These are phyloP conservation scores for Aradophagus sp. DNA, from an alignment of 1,140 invertebrate genomes.

Conservation along the genomic window DNA sequence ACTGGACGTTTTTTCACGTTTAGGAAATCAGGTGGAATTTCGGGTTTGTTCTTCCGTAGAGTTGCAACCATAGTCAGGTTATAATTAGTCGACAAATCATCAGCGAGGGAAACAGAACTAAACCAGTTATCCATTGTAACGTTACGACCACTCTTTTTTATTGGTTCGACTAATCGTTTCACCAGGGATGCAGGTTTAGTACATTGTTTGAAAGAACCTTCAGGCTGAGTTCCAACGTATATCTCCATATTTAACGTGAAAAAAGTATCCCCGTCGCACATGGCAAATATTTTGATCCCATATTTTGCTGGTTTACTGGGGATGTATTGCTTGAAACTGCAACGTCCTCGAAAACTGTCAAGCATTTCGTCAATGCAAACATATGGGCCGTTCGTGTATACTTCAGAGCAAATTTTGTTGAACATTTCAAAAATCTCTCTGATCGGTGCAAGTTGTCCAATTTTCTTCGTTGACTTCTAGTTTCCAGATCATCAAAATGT, in stretches of 20 bases:
- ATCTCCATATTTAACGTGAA: slow-evolving; percentile 5
- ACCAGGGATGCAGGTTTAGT: too few species aligned
- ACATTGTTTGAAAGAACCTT: too few species aligned
- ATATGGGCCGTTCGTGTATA: not conserved
- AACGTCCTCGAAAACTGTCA: slow-evolving; percentile 2
- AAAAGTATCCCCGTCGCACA: slow-evolving; percentile 9
- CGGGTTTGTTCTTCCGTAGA: slow-evolving; percentile 9
- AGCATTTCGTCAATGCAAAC: slow-evolving; percentile 15
- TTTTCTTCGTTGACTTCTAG: slow-evolving; percentile 3
- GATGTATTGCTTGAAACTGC: slow-evolving; percentile 11
- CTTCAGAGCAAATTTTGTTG: slow-evolving; percentile 5
- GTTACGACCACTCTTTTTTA: not conserved
- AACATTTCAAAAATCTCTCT: slow-evolving; percentile 9
- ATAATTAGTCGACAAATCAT: slow-evolving; percentile 6
- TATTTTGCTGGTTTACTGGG: slow-evolving; percentile 9
- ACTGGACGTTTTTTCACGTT: not conserved
- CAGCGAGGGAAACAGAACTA: slow-evolving; percentile 4
- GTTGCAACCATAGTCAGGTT: slow-evolving; percentile 17
- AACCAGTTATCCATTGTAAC: slow-evolving; percentile 15
- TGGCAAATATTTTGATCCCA: slow-evolving; percentile 8
- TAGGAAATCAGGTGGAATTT: slow-evolving; percentile 8
- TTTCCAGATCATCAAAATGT: slow-evolving; percentile 6
- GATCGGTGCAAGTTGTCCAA: slow-evolving; percentile 8
- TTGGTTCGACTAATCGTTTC: slow-evolving; percentile 8
- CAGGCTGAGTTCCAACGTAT: too few species aligned